A percentile compares a stretch with the other conserved stretches of the same genome.
Conservation (phyloP, 2,113 vertebrate genomes). For the Tragelaphus scriptus region DNA sequence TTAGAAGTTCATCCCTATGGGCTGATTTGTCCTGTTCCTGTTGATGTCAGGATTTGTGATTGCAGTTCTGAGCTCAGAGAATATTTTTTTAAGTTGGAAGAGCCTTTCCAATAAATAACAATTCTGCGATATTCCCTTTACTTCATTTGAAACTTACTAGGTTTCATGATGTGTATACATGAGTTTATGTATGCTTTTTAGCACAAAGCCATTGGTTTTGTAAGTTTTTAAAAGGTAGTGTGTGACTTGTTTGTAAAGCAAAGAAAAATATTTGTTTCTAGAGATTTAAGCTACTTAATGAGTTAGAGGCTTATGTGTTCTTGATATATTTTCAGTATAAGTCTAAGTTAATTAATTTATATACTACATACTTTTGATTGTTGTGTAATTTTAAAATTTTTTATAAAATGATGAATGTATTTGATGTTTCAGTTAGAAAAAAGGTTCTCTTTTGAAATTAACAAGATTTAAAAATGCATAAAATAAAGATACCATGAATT, state of each 20-base stretch:
- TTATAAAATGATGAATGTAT: constrained; percentile 4
- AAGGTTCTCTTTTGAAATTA: not conserved
- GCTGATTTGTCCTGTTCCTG: not conserved
- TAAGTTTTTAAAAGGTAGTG: constrained; percentile 1
- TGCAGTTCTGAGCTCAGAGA: not conserved
- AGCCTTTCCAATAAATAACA: constrained; percentile 13
- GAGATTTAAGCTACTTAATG: not conserved
- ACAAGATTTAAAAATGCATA: constrained; percentile 17
- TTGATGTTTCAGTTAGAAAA: constrained; percentile 16
- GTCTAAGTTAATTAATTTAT: not conserved
- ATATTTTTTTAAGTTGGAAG: not conserved
- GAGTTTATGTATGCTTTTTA: not conserved
- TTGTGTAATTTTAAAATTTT: constrained; percentile 5
- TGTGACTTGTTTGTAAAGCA: not conserved
- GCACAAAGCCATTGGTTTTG: not conserved
- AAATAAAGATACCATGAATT: not conserved
- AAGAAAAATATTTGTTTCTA: not conserved
- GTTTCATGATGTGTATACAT: not conserved
- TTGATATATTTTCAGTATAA: not conserved
- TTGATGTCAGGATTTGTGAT: not conserved
- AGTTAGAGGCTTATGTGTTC: not conserved
- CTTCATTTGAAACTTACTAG: not conserved
- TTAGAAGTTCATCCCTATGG: not conserved
- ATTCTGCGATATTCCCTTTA: not conserved
- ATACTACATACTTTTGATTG: not conserved